Evolutionary conservation across 2,113 vertebrate species (phyloP), one percentile per base, ranked within the genome.

Genomic region (Hippocampus abdominalis): DNA sequence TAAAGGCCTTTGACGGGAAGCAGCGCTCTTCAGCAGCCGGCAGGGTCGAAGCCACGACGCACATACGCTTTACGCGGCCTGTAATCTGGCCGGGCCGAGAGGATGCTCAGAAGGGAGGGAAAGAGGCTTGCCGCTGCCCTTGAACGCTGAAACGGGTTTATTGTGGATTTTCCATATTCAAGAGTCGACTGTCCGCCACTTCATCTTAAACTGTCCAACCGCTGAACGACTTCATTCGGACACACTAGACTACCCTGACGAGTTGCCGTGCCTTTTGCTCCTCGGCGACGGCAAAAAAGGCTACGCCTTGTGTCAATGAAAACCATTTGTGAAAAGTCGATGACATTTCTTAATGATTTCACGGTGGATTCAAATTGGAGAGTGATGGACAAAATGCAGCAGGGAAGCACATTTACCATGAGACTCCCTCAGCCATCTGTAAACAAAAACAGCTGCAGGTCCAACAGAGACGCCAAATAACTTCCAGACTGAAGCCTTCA

Each of bases 51-150:
- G 92, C 76, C 85, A 78, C 86, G 86, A 93, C 90, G 87, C 92
- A 92, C 93, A 92, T 89, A 90, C 94, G 94, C 92, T 91, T 92
- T 94, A 92, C 87, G 87, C 93, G 88, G 94, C 91, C 94, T 93
- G 91, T 94, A 93, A 95, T 95, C 94, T 84, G 89, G 89, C 88
- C 84, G 42, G 87, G 18, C 27, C 84, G 85, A 76, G 83, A 89
- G 77, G 88, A 77, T 84, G 87, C 73, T 68, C 20, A 8, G 10
- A n/a, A 16, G 18, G 20, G 74, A 87, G 90, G 85, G 89, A 84
- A 89, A 74, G 83, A 69, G 70, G 84, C 86, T 87, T 86, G 90
- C 89, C 69, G 67, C 73, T 82, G 18, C 71, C 73, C 78, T 76
- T 54, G 66, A 75, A 84, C 81, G 66, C 74, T 60, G 40, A 78